Conservation (phyloP, 2,113 vertebrate genomes). For the Eurypyga helias region DNA sequence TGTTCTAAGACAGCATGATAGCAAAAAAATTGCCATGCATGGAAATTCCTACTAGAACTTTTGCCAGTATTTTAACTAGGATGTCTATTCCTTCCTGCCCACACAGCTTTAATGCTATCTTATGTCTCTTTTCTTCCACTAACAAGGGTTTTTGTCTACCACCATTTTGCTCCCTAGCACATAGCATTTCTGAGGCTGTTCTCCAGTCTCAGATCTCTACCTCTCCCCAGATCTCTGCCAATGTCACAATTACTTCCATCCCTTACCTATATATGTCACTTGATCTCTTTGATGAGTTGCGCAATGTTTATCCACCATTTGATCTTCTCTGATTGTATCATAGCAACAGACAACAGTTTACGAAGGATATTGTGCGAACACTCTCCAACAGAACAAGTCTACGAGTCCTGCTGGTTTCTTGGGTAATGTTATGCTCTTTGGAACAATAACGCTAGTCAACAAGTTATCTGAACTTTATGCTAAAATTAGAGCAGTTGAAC, state of each 20-base stretch:
- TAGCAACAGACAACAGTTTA: slow-evolving; percentile 43
- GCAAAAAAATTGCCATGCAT: accelerated
- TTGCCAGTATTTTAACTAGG: neutral
- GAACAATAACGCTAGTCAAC: neutral
- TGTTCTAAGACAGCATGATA: neutral
- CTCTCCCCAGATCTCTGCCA: neutral
- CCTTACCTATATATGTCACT: neutral
- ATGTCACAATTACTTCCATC: neutral
- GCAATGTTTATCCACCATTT: slow-evolving; percentile 32
- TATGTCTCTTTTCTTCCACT: neutral
- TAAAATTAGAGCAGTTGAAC: slow-evolving; percentile 22
- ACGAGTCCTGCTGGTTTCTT: neutral
- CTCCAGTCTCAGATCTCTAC: neutral
- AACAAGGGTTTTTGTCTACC: neutral
- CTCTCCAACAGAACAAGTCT: neutral
- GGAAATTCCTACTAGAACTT: neutral
- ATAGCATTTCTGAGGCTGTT: neutral
- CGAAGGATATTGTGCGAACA: neutral
- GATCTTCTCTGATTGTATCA: slow-evolving; percentile 37
- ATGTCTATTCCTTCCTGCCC: neutral
- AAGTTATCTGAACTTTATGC: neutral
- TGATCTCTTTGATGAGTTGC: slow-evolving; percentile 31
- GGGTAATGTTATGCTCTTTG: neutral
- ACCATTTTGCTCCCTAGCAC: neutral
- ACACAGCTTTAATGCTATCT: accelerated